Base-by-base conservation (phyloP, 2,113 vertebrate genomes). In the Psittacus erithacus region DNA sequence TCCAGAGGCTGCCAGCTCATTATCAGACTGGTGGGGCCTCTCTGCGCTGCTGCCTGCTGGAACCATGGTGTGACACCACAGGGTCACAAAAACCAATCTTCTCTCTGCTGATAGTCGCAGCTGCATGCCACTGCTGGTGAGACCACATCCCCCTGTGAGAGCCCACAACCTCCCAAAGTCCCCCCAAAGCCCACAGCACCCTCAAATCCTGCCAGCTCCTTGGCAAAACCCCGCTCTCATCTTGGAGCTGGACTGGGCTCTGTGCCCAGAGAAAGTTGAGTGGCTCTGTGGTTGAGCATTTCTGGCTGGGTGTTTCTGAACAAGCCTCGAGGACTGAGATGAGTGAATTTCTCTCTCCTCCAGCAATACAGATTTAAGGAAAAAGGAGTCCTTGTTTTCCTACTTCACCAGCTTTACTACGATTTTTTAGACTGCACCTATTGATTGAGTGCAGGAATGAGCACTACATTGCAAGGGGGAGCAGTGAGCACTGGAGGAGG, bases 151-250 rank as follows among this genome's bases (percentile, higher is more conserved):
- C 20, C 25, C 23, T 2, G 31, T 4, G 3, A 17, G 62, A 28
- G 24, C 57, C 38, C 11, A 9, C 33, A 4, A 7, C 31, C 31
- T 18, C 22, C 33, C 57, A 59, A 10, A 35, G 57, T 15, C 33
- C 13, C 73, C 38, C 31, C 38, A 6, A 3, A 6, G 41, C 27
- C n/a, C 2, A 5, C 27, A 17, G 55, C 55, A 59, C 20, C 13
- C 39, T 20, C 27, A 24, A 15, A 17, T 27, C 20, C 38, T 5
- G 39, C 12, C 20, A 4, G 27, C 4, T 24, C 16, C 50, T 25
- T 3, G 64, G 20, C 33, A 11, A 12, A 31, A 18, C 4, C 7
- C 5, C 0, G 5, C 4, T 4, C 50, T 33, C 27, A 9, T 52
- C n/a, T 38, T 22, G 53, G 43, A 60, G 35, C 52, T 23, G 55